phyloP scores from a whole-genome alignment of 2,797 vertebrate genomes.

The Spea hammondii region DNA sequence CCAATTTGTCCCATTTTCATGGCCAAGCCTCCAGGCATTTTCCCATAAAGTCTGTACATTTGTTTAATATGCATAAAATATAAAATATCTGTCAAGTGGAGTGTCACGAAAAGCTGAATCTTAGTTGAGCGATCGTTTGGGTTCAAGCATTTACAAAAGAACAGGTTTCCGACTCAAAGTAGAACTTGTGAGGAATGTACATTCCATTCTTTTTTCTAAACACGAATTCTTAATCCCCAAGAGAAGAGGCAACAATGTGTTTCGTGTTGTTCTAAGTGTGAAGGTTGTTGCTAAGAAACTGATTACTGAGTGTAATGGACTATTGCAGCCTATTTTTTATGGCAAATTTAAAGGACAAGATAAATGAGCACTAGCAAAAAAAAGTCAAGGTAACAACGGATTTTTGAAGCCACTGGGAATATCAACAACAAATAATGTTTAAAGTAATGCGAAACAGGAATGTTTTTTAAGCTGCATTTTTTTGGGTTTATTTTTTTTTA shows the following conservation, averaged over 20 bases:
- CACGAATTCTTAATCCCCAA: constrained; percentile 53
- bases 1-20: too few species aligned
- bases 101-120: constrained; percentile 13
- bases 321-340: constrained; percentile 21
- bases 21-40: too few species aligned
- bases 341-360: constrained; percentile 46
- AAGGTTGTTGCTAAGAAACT: constrained; percentile 67
- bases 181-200: constrained; percentile 39
- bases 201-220: constrained; percentile 49
- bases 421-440: too few species aligned
- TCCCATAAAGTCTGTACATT: too few species aligned
- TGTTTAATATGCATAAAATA: too few species aligned
- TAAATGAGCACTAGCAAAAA: constrained; percentile 36
- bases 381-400: constrained; percentile 33
- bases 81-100: neutral
- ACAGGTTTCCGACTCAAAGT: constrained; percentile 42
- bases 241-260: constrained; percentile 56
- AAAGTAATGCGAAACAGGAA: too few species aligned
- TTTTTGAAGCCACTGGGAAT: constrained; percentile 13
- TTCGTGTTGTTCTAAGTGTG: constrained; percentile 59
- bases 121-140: constrained; percentile 21
- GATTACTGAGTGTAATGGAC: constrained; percentile 57
- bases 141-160: constrained; percentile 24
- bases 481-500: too few species aligned
- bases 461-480: too few species aligned